A percentile compares a stretch with the other conserved stretches of the same genome.
These are phyloP conservation scores for Orestias chungarensis DNA, from an alignment of 2,797 vertebrate genomes.

Conservation along the genomic window DNA sequence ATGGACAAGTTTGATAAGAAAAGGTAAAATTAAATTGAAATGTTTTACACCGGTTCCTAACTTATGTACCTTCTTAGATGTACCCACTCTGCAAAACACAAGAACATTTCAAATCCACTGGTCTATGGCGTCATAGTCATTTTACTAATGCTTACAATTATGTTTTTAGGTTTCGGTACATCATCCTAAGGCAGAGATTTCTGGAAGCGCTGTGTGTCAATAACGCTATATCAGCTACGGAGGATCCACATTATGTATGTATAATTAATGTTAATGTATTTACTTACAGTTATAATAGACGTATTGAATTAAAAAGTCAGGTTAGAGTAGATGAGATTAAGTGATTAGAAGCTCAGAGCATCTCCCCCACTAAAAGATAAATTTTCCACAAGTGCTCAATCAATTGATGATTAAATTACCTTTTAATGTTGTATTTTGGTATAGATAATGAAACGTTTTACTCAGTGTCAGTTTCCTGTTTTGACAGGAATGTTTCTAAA, in stretches of 20 bases:
- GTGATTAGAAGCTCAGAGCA: too few relatives aligned
- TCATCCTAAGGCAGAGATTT: constrained; percentile 96
- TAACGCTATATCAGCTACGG: constrained; percentile 93
- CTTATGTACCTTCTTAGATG: background rate
- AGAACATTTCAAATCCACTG: background rate
- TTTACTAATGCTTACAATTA: constrained; percentile 13
- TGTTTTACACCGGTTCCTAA: background rate
- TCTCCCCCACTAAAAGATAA: too few relatives aligned
- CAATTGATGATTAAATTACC: background rate
- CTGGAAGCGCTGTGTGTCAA: constrained; percentile 96
- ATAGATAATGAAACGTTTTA: background rate
- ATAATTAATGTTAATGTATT: background rate
- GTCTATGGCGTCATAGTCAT: background rate
- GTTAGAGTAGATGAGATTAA: background rate
- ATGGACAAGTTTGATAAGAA: constrained; percentile 98
- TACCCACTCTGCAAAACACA: background rate
- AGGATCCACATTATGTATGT: constrained; percentile 93
- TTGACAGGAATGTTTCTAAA: background rate
- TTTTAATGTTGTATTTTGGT: background rate
- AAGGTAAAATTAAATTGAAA: constrained; percentile 81
- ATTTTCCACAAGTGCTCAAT: background rate
- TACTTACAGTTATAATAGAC: background rate
- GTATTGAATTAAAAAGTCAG: background rate
- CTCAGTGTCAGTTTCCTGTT: background rate
- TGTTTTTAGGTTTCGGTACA: constrained; percentile 90